Conservation (phyloP, 2,113 vertebrate species). For the Puffinus mauretanicus region DNA sequence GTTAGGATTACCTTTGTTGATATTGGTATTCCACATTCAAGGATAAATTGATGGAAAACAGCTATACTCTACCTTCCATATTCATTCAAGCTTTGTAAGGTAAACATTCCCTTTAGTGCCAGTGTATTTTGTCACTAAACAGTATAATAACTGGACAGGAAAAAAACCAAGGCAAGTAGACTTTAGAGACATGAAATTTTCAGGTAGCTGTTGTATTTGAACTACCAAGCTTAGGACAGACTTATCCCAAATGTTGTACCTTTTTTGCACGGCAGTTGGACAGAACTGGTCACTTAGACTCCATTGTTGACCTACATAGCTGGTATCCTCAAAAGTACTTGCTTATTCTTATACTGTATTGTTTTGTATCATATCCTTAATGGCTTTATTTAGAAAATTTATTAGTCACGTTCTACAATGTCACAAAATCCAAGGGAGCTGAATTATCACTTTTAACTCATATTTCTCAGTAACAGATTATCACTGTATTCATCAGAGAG, state of each 20-base stretch:
- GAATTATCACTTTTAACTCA: slow-evolving; percentile 54
- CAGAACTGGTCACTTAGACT: background rate
- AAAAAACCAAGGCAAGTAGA: background rate
- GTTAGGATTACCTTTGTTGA: background rate
- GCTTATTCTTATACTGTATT: background rate
- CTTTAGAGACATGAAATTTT: background rate
- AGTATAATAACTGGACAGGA: background rate
- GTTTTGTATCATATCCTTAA: background rate
- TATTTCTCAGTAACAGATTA: slow-evolving; percentile 49
- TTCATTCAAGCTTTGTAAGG: background rate
- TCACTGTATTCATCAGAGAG: slow-evolving; percentile 28
- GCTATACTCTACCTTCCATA: background rate
- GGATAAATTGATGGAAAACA: background rate
- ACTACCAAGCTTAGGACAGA: background rate
- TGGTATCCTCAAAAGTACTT: background rate
- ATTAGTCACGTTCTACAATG: slow-evolving; percentile 13
- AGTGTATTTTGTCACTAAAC: background rate
- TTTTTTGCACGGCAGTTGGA: background rate
- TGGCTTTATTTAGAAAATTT: slow-evolving; percentile 47
- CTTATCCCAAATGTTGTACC: background rate
- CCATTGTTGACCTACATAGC: background rate
- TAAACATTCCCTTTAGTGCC: background rate
- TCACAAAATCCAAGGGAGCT: slow-evolving; percentile 35
- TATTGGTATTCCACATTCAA: background rate
- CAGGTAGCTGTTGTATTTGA: background rate